Evolutionary conservation across 2,888 invertebrate species (phyloP), one percentile per base, ranked within the genome.

Genomic region (Teinopalpus imperialis): DNA sequence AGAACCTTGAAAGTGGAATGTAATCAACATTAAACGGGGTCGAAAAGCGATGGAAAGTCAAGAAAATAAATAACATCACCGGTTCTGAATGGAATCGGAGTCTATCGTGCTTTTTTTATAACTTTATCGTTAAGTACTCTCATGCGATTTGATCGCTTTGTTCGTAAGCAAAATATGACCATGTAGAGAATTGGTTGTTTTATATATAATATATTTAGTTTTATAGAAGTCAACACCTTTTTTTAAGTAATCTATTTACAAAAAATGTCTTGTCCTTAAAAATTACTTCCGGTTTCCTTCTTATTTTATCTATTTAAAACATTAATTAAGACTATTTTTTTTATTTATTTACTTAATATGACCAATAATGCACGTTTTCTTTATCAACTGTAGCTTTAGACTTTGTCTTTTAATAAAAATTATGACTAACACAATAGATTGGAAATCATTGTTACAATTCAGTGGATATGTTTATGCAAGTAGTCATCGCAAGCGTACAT

Each of bases 81-180:
- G 41, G 23, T 16, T 13, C 24, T 13, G 29, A 36, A 36, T 14
- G 41, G 46, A 41, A 41, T 20, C 12, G 18, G 41, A 23, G 16
- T 24, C 14, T 12, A n/a, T 27, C n/a, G 8, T 10, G 24, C 20
- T 20, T 39, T 37, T n/a, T n/a, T n/a, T n/a, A n/a, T n/a, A n/a
- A n/a, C n/a, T n/a, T n/a, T n/a, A n/a, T n/a, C n/a, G n/a, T n/a
- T n/a, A n/a, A n/a, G n/a, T n/a, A n/a, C n/a, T n/a, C n/a, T n/a
- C n/a, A 81, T 77, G 77, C 78, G 79, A 86, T 85, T 85, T 82
- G 81, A 86, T 83, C 86, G 81, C 70, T 74, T 68, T 58, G 69
- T 63, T 73, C 66, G 64, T 69, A 68, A 67, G 70, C 63, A 63
- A 57, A 67, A 66, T 66, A 65, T 77, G 43, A 39, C 30, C 49